Base-by-base conservation (phyloP, 2,113 vertebrate genomes). In the Leucopternis melanops region DNA sequence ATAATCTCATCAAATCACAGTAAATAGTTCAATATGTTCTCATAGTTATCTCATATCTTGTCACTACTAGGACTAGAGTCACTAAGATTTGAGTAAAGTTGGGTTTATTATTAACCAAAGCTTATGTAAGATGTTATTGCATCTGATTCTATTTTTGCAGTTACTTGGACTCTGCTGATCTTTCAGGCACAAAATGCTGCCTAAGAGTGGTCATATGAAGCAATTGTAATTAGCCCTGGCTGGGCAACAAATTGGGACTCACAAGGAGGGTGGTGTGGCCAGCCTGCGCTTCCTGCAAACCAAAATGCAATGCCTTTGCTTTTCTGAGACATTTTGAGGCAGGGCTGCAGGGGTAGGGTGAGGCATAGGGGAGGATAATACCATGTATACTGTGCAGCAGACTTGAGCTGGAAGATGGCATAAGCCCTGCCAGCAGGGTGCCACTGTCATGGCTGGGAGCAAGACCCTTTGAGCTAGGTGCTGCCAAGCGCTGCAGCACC, bases 31-130 rank as follows among this genome's bases (percentile, higher is more conserved):
- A 47, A 3, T 85, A 29, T 80, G 71, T 67, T 94, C 78, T 86
- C 72, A 55, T 59, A 84, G 73, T 72, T 96, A 71, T 55, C 85
- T 93, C 66, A 49, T 88, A 8, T 61, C 66, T 77, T 94, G 89
- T 85, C 91, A 87, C 79, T 92, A 42, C 54, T 34, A 55, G 63
- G 67, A 70, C 72, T 50, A 34, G 86, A 96, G 86, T 95, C 62
- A 50, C 81, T 82, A 61, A 67, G n/a, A 96, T 95, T 94, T 95
- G 89, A 96, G 86, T 95, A 86, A 86, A 95, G 66, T 80, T 91
- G 34, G 40, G 73, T 85, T 95, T 92, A 89, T 97, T 73, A 95
- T 95, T 97, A 94, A 96, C 89, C 42, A 58, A 75, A 91, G 50
- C 36, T 97, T 94, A 96, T 80, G 78, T 87, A 94, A 95, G 91